These are phyloP conservation scores for Entomyzon cyanotis DNA, from an alignment of 2,113 vertebrate species.

Conservation along the genomic window DNA sequence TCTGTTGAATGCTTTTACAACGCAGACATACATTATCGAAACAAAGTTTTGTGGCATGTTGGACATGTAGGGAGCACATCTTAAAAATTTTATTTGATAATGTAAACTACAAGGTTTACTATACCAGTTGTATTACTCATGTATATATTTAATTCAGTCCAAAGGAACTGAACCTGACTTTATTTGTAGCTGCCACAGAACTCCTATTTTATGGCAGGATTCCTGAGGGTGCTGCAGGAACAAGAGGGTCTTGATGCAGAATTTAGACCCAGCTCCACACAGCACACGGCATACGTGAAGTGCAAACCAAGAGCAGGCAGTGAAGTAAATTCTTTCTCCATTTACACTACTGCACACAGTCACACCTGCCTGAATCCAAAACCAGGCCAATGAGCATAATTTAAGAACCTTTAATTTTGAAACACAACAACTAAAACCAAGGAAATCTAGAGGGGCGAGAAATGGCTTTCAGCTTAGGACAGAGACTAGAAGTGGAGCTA, in stretches of 20 bases:
- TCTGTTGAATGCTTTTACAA: background rate
- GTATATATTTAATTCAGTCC: slow-evolving; percentile 55
- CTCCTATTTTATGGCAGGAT: slow-evolving; percentile 18
- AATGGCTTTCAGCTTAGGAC: background rate
- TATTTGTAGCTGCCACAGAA: slow-evolving; percentile 35
- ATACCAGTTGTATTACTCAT: slow-evolving; percentile 44
- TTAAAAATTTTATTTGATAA: background rate
- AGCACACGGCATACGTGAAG: background rate
- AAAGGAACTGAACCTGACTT: slow-evolving; percentile 39
- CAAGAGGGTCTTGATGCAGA: slow-evolving; percentile 39
- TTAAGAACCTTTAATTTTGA: background rate
- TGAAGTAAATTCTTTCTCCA: background rate
- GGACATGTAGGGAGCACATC: background rate
- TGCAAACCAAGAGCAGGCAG: background rate
- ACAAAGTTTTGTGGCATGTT: background rate
- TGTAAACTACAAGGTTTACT: slow-evolving; percentile 1
- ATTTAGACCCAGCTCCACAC: background rate
- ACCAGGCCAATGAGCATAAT: background rate
- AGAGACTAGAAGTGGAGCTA: background rate
- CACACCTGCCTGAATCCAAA: background rate
- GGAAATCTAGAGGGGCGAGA: background rate
- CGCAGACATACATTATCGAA: background rate
- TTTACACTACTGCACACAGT: background rate
- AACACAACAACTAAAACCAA: background rate
- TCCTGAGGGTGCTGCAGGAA: background rate